A percentile compares a stretch with the other conserved stretches of the same genome.
phyloP scores from a whole-genome alignment of 2,888 invertebrate genomes.

The Hirtodrosophila cameraria region DNA sequence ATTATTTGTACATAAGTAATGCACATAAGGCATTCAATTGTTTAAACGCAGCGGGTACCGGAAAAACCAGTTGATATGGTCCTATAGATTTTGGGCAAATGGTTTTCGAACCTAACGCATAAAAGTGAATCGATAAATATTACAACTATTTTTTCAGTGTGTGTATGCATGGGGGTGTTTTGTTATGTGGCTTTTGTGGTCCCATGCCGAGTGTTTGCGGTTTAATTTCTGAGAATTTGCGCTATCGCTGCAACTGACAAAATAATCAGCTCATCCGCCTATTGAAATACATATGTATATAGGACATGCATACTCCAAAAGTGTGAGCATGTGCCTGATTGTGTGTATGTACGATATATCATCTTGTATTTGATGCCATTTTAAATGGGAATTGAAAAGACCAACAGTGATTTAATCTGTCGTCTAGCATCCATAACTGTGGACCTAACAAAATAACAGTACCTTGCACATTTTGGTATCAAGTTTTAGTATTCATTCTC shows the following conservation, averaged over 20 bases:
- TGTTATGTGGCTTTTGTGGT: slow-evolving; percentile 36
- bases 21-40: slow-evolving; percentile 40
- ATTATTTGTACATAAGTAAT: too few species aligned
- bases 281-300: neutral
- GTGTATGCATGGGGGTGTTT: neutral
- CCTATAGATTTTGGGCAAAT: slow-evolving; percentile 59
- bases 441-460: neutral
- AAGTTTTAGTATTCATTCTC: neutral
- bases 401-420: slow-evolving; percentile 9
- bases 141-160: slow-evolving; percentile 16
- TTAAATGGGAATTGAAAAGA: slow-evolving; percentile 44
- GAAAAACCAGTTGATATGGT: slow-evolving; percentile 13
- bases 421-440: neutral
- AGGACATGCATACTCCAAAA: neutral
- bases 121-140: slow-evolving; percentile 62
- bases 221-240: slow-evolving; percentile 44
- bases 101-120: slow-evolving; percentile 40
- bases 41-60: slow-evolving; percentile 41
- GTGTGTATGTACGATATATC: neutral
- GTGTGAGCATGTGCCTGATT: neutral
- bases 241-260: slow-evolving; percentile 21
- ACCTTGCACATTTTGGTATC: neutral
- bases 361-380: slow-evolving; percentile 29
- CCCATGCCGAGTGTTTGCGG: slow-evolving; percentile 53
- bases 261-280: slow-evolving; percentile 16